These are phyloP conservation scores for Ammodytes dubius DNA, from an alignment of 2,113 vertebrate genomes.

Conservation along the genomic window DNA sequence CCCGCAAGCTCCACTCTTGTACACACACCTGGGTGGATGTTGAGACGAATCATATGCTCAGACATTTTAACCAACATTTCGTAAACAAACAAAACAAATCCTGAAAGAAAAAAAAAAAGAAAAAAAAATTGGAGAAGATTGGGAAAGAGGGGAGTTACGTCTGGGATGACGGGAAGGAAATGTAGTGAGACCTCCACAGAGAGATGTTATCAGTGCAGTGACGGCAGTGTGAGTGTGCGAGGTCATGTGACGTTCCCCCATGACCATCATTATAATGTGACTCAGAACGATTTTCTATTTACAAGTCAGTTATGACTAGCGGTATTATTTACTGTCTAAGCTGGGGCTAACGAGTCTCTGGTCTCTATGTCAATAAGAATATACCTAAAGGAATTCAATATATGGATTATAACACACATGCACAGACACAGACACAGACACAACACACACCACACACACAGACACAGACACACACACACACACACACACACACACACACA, in stretches of 20 bases:
- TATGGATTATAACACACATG: background rate
- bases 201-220: slow-evolving; percentile 49
- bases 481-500: background rate
- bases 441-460: background rate
- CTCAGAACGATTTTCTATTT: slow-evolving; percentile 26
- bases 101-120: background rate
- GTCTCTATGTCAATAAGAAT: background rate
- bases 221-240: slow-evolving; percentile 11
- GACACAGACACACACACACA: background rate
- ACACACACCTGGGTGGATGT: slow-evolving; percentile 62
- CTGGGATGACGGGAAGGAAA: slow-evolving; percentile 40
- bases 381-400: background rate
- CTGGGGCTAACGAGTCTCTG: background rate
- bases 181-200: slow-evolving; percentile 8
- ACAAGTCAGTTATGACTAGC: slow-evolving; percentile 34
- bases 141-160: background rate
- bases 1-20: background rate
- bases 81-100: slow-evolving; percentile 37
- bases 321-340: slow-evolving; percentile 15
- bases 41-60: slow-evolving; percentile 30
- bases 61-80: slow-evolving; percentile 10
- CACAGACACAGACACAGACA: background rate
- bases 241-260: slow-evolving; percentile 18
- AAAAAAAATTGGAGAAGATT: background rate
- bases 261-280: slow-evolving; percentile 35